phyloP scores from a whole-genome alignment of 1,140 invertebrate genomes.

The Drosophila nikananu region DNA sequence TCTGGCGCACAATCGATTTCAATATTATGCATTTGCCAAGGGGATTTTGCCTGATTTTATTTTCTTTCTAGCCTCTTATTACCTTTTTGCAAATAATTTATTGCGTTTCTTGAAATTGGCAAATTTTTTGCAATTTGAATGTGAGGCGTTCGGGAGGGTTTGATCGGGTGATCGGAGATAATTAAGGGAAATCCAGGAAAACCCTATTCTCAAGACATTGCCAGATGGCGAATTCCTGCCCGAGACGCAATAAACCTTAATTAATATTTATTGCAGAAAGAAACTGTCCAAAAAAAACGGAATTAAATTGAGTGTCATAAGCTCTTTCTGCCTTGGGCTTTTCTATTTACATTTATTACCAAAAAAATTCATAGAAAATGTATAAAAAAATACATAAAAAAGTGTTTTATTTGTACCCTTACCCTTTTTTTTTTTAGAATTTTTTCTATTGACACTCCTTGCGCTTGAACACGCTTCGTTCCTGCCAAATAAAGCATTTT shows the following conservation, averaged over 20 bases:
- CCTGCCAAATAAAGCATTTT: conserved; percentile 79
- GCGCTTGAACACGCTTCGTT: conserved; percentile 73
- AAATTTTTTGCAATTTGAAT: conserved; percentile 73
- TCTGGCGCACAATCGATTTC: conserved; percentile 49
- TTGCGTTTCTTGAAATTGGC: conserved; percentile 63
- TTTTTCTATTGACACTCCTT: conserved; percentile 50
- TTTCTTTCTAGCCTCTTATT: conserved; percentile 43
- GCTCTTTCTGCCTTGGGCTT: conserved; percentile 55
- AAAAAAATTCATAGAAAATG: background rate
- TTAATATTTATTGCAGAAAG: conserved; percentile 44
- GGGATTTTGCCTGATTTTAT: conserved; percentile 46
- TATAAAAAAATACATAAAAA: conserved; percentile 31
- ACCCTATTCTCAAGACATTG: background rate
- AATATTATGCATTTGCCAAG: conserved; percentile 58
- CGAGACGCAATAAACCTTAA: conserved; percentile 65
- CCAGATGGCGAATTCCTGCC: conserved; percentile 28
- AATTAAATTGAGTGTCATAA: conserved; percentile 80
- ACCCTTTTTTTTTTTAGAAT: conserved; percentile 4
- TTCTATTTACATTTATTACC: conserved; percentile 52
- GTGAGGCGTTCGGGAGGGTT: conserved; percentile 66
- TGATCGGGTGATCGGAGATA: conserved; percentile 62
- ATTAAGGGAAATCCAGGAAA: conserved; percentile 31
- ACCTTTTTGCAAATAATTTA: conserved; percentile 71
- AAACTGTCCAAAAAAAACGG: conserved; percentile 36
- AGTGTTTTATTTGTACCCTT: conserved; percentile 35